Percentiles rank a stretch among this genome's conserved stretches.
phyloP scores from a whole-genome alignment of 2,797 vertebrate species.

The Anguilla pacifica region DNA sequence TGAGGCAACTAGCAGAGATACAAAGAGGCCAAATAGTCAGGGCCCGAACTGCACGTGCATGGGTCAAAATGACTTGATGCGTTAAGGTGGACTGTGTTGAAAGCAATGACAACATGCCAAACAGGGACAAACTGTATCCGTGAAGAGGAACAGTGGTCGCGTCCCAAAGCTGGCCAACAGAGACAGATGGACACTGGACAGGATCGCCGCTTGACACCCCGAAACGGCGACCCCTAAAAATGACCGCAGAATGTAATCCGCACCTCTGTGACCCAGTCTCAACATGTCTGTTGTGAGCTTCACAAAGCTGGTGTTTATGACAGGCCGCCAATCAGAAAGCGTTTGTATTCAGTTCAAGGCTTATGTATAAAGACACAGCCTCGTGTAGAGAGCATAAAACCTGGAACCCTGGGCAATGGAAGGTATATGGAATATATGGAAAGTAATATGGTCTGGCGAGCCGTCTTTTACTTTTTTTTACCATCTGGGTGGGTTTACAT shows the following conservation, averaged over 20 bases:
- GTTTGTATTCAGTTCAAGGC: not conserved
- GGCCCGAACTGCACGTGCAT: not conserved
- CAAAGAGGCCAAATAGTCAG: not conserved
- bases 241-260: not conserved
- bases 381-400: too few species aligned
- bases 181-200: not conserved
- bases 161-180: not conserved
- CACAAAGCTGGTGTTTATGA: not conserved
- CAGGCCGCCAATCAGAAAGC: not conserved
- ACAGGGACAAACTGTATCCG: not conserved
- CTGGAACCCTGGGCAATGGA: too few species aligned
- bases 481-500: not conserved
- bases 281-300: not conserved
- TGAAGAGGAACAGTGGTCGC: too few species aligned
- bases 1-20: too few species aligned
- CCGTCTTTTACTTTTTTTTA: not conserved
- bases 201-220: not conserved
- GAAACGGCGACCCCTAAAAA: not conserved
- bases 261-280: not conserved
- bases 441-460: not conserved
- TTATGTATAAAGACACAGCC: too few species aligned
- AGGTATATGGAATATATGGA: not conserved
- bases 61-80: not conserved
- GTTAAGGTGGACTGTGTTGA: not conserved
- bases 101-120: not conserved